Base-by-base conservation (phyloP, 2,113 vertebrate genomes). In the Melanerpes aurifrons region DNA sequence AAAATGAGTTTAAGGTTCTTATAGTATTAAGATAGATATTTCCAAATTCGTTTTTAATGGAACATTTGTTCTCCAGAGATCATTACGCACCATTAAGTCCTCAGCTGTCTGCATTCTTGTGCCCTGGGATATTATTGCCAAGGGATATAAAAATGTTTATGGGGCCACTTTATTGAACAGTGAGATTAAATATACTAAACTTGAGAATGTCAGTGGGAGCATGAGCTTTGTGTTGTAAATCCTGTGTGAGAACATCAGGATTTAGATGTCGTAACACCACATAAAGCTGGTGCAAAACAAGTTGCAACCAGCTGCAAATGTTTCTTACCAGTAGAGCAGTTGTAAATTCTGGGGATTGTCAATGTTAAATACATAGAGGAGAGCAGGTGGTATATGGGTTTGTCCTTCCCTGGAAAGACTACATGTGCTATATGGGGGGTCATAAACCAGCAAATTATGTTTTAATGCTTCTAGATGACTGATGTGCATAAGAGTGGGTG, bases 1-100 rank as follows among this genome's bases (percentile, higher is more conserved):
- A 94, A 94, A 96, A 94, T 86, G 67, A 91, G 67, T 95, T 93
- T 96, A 93, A 94, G 79, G 87, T 92, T 94, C 93, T 94, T 95
- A 86, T 0, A 63, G 62, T 78, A 90, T 94, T 94, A 94, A 91
- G 90, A 93, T 93, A 92, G 95, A 66, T 48, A 7, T 96, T 96
- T 94, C 90, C 91, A 94, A 95, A 95, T 96, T 86, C 3, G 6
- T 91, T 93, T 92, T 95, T 95, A 94, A 87, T 96, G 87, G 95
- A 92, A 93, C 91, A 82, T 94, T 96, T 96, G 91, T 96, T 96
- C 87, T 95, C 90, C 71, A 62, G 88, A 91, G 91, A 86, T 94
- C 87, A 88, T 96, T 86, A 87, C 8, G 29, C 15, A 0, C 79
- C 93, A 90, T 95, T 96, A 94, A 91, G 82, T 86, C 77, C 66